Base-by-base conservation (phyloP, 2,888 invertebrate genomes). In the Atrina japonica region DNA sequence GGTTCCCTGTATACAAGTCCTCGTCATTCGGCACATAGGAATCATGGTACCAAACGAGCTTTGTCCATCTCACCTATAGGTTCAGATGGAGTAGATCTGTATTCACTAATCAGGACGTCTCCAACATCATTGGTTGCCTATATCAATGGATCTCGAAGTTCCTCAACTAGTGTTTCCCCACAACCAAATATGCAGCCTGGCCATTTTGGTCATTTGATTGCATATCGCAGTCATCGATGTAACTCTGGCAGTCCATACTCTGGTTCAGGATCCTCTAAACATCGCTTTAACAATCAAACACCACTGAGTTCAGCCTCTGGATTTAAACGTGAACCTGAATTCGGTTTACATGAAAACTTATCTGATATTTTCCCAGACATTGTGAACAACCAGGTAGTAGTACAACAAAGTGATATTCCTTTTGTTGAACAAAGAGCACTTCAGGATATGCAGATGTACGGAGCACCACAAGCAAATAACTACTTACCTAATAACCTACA, bases 31-130 rank as follows among this genome's bases (percentile, higher is more conserved):
- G 88, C 88, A 30, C 83, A 85, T 52, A 78, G 81, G 56, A 82
- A 84, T 11, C 76, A 88, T 35, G 76, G 79, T 9, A 77, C 81
- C n/a, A 90, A 89, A 61, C 73, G 89, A 40, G 88, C 88, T 0
- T 76, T 87, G 21, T 90, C 90, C 0, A 82, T 88, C 63, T 90
- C 90, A 2, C 89, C 89, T 0, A 81, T 88, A 11, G 82, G 87
- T 21, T 86, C 86, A 40, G 87, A 87, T 53, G 88, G 88, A 21
- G 69, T 90, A 35, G 91, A 92, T 75, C 81, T 91, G 59, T 88
- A 89, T 66, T 84, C 86, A 40, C 82, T 91, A 49, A 91, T 91
- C 61, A 82, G 92, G 30, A 86, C 87, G 50, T 91, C 91, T 1
- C 91, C 91, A 21, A 91, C 91, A 2, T 91, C 91, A 18, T 84